Percentiles rank a stretch among this genome's conserved stretches.
Conservation (phyloP, 92 coral and sea anemone genomes). For the Phymanthus crucifer region DNA sequence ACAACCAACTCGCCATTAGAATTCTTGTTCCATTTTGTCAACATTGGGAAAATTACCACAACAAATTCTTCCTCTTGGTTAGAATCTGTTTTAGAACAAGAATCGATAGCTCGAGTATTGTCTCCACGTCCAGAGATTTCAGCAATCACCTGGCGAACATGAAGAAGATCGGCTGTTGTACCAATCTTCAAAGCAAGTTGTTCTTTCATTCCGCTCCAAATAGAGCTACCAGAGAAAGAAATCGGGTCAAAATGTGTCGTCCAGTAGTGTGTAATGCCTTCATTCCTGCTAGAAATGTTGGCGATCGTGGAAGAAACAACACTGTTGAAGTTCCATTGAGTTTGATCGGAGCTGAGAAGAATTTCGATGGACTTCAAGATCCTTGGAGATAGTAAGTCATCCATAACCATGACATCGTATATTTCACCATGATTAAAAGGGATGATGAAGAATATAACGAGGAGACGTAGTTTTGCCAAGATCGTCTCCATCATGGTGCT, state of each 20-base stretch:
- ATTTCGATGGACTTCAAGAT: slow-evolving; percentile 38
- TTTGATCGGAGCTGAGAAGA: slow-evolving; percentile 46
- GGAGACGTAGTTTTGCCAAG: not conserved
- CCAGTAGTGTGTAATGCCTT: slow-evolving; percentile 26
- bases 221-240: not conserved
- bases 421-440: not conserved
- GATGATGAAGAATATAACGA: not conserved
- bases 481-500: not conserved
- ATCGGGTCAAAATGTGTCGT: slow-evolving; percentile 11
- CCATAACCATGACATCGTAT: slow-evolving; percentile 38
- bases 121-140: slow-evolving; percentile 56
- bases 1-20: slow-evolving; percentile 70
- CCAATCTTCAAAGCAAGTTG: slow-evolving; percentile 15
- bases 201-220: slow-evolving; percentile 18
- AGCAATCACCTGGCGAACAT: slow-evolving; percentile 34
- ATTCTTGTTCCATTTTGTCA: slow-evolving; percentile 60
- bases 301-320: not conserved
- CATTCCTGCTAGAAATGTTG: not conserved
- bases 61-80: not conserved
- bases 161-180: not conserved
- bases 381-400: slow-evolving; percentile 31
- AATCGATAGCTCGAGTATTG: slow-evolving; percentile 2
- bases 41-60: slow-evolving; percentile 35
- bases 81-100: not conserved
- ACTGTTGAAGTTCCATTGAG: slow-evolving; percentile 56